Conservation (phyloP, 2,888 invertebrate genomes). For the Folsomia manolachei region DNA sequence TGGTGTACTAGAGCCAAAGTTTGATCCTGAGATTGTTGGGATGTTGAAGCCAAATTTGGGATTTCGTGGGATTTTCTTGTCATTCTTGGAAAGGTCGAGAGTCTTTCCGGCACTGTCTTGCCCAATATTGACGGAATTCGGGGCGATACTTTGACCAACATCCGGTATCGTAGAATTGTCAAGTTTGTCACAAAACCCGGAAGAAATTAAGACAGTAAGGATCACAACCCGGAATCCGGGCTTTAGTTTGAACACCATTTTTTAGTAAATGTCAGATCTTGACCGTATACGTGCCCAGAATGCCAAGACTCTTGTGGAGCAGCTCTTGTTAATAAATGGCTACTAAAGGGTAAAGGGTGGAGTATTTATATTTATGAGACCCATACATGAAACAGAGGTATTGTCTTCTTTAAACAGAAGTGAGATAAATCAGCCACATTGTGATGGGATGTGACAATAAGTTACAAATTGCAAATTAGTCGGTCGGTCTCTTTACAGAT, state of each 20-base stretch:
- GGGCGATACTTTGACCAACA: too few relatives aligned
- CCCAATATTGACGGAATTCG: too few relatives aligned
- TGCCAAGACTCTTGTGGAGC: neutral
- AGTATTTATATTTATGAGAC: conserved; percentile 3
- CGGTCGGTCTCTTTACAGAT: neutral
- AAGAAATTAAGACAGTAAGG: too few relatives aligned
- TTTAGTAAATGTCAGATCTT: too few relatives aligned
- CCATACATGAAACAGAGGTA: too few relatives aligned
- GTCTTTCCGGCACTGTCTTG: too few relatives aligned
- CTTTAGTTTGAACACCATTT: too few relatives aligned
- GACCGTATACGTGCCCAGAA: neutral
- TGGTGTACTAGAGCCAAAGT: conserved; percentile 7
- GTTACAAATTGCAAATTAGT: neutral
- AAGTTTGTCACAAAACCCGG: neutral
- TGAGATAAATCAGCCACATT: neutral
- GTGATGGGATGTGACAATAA: neutral
- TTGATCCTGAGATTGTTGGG: conserved; percentile 22
- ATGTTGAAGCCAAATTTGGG: conserved; percentile 35
- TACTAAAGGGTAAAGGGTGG: conserved; percentile 2
- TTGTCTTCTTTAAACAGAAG: neutral
- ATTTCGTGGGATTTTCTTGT: conserved; percentile 19
- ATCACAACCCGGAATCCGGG: too few relatives aligned
- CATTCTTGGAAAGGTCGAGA: too few relatives aligned
- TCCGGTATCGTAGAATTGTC: too few relatives aligned
- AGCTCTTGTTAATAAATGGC: neutral